Evolutionary conservation across 2,113 vertebrate genomes (phyloP), one percentile per base, ranked within the genome.

Genomic region (Mormyrus iriodes): DNA sequence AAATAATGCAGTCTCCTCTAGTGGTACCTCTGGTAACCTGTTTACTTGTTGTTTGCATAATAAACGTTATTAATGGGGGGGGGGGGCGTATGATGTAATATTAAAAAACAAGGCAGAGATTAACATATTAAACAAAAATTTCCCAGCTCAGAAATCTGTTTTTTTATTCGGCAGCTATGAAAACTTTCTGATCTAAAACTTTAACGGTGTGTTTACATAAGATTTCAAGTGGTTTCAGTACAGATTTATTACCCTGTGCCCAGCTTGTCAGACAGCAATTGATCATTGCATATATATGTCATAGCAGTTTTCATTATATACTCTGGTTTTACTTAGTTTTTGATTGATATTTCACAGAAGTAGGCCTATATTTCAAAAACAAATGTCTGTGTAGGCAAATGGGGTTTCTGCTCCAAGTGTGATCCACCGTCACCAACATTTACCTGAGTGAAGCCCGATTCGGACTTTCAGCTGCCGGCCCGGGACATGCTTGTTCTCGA

Each of bases 381-480:
- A 13, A 13, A 69, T 13, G 61, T 13, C n/a, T 31, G 61, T 31
- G 61, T 31, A n/a, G n/a, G 61, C n/a, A 69, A 31, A 69, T 3
- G 0, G 61, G 61, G 27, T 69, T 31, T 69, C n/a, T 69, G 61
- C 69, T 31, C 69, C n/a, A 76, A 31, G 24, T 76, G 10, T n/a
- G 3, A n/a, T 31, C 27, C 69, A 5, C 51, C 5, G 9, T 53
- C 31, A n/a, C 39, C 44, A n/a, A 27, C 10, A 69, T 10, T 90
- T 90, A 96, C 96, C 96, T 0, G 96, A 97, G 92, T 97, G 96
- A 88, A 97, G 92, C 48, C 96, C 96, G 0, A 97, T 96, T 88
- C 96, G 93, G 89, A 97, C 91, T 84, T 93, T 93, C 48, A 97
- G 94, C 89, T 94, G 95, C 90, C 97, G 96, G 82, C 93, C 93